Conservation (phyloP, 2,797 vertebrate species). For the Leuciscus waleckii region DNA sequence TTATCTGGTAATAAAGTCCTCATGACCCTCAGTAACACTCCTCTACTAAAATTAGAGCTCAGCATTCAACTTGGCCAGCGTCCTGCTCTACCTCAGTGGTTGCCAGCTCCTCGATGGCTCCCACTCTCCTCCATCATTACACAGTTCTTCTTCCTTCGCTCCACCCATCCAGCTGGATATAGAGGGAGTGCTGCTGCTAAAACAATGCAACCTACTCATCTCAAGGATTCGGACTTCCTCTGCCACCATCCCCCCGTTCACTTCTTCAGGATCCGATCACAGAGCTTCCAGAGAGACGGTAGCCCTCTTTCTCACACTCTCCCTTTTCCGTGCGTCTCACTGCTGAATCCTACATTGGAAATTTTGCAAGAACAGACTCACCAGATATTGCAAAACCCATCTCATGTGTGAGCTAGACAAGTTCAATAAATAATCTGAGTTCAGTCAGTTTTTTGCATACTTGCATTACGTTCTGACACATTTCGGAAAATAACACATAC, state of each 20-base stretch:
- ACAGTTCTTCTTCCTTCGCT: constrained; percentile 32
- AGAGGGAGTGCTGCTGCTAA: constrained; percentile 39
- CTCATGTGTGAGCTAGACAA: not conserved
- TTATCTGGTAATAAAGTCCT: constrained; percentile 78
- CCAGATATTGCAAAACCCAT: not conserved
- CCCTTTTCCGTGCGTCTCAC: not conserved
- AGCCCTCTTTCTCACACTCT: not conserved
- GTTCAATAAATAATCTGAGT: not conserved
- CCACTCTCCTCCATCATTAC: constrained; percentile 40
- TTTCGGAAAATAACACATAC: not conserved
- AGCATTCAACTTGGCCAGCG: constrained; percentile 78
- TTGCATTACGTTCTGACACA: not conserved
- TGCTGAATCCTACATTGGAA: not conserved
- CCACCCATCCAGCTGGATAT: constrained; percentile 40
- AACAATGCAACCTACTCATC: constrained; percentile 57
- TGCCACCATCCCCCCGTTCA: constrained; percentile 27
- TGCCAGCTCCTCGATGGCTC: constrained; percentile 37
- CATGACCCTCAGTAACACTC: constrained; percentile 82
- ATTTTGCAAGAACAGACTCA: not conserved
- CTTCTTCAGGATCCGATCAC: constrained; percentile 21
- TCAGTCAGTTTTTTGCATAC: not conserved
- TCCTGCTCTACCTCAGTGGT: constrained; percentile 30
- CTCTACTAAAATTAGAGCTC: constrained; percentile 83
- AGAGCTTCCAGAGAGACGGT: constrained; percentile 7
- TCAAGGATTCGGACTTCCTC: constrained; percentile 48